These are phyloP conservation scores for Nemoura dubitans DNA, from an alignment of 2,888 invertebrate species.

Conservation along the genomic window DNA sequence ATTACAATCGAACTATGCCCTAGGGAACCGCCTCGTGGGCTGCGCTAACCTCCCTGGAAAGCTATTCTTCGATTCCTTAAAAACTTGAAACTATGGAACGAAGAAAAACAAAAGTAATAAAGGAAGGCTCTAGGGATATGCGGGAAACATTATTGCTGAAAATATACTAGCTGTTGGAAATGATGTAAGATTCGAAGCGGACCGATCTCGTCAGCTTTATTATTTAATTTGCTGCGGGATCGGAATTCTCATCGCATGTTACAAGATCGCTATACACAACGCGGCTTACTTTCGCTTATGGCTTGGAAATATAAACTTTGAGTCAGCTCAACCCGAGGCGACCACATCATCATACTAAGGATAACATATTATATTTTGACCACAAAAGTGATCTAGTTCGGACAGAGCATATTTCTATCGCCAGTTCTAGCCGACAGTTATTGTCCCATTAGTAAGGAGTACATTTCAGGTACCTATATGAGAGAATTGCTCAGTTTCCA, in stretches of 20 bases:
- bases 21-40: conserved; percentile 37
- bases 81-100: conserved; percentile 46
- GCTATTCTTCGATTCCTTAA: conserved; percentile 56
- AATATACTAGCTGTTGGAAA: conserved; percentile 42
- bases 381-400: no score
- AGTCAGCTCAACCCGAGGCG: no score
- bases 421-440: no score
- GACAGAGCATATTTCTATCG: no score
- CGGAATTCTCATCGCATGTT: background rate
- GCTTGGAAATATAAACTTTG: no score
- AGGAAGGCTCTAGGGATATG: conserved; percentile 33
- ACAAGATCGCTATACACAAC: background rate
- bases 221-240: background rate
- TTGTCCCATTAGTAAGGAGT: no score
- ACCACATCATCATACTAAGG: no score
- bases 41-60: conserved; percentile 53
- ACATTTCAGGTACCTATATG: no score
- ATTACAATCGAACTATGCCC: conserved; percentile 49
- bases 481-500: no score
- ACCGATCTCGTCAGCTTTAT: conserved; percentile 20
- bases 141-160: conserved; percentile 40
- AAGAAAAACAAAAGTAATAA: conserved; percentile 40
- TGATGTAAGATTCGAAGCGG: conserved; percentile 15
- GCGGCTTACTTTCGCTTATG: no score
- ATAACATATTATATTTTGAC: no score